These are phyloP conservation scores for Meda fulgida DNA, from an alignment of 2,797 vertebrate species.

Conservation along the genomic window DNA sequence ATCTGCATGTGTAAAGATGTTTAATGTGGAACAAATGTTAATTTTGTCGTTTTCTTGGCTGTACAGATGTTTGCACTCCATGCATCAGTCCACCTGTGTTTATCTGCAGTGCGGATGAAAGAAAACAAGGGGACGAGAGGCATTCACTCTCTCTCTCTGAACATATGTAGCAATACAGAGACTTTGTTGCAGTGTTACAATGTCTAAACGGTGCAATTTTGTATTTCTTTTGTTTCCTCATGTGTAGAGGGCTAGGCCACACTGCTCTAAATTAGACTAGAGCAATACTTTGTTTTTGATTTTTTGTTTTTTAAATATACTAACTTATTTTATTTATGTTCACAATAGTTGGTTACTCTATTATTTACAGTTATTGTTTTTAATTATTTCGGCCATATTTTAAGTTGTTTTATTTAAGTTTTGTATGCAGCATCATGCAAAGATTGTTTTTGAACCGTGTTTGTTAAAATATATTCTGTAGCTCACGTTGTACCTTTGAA, in stretches of 20 bases:
- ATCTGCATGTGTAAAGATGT: background rate
- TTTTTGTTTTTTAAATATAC: slow-evolving; percentile 44
- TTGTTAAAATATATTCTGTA: slow-evolving; percentile 54
- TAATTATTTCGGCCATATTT: slow-evolving; percentile 58
- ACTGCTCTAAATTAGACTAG: slow-evolving; percentile 40
- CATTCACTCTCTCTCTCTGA: background rate
- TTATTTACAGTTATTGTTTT: slow-evolving; percentile 57
- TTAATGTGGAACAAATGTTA: background rate
- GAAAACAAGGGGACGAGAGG: slow-evolving; percentile 36
- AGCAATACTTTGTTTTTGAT: slow-evolving; percentile 9
- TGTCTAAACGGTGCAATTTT: slow-evolving; percentile 60
- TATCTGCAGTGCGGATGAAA: slow-evolving; percentile 61
- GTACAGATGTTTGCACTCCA: slow-evolving; percentile 59
- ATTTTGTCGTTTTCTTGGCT: slow-evolving; percentile 8
- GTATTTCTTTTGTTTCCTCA: slow-evolving; percentile 19
- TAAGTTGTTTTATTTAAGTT: slow-evolving; percentile 60
- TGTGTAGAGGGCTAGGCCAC: slow-evolving; percentile 47
- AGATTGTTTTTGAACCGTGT: slow-evolving; percentile 52
- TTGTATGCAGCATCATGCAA: slow-evolving; percentile 47
- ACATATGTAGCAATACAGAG: slow-evolving; percentile 61
- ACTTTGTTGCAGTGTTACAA: slow-evolving; percentile 61
- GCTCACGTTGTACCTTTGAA: slow-evolving; percentile 53
- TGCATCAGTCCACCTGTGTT: slow-evolving; percentile 48
- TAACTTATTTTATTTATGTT: slow-evolving; percentile 67
- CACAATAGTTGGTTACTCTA: slow-evolving; percentile 44